Conservation (phyloP, 2,888 invertebrate species). For the Notodonta dromedarius region DNA sequence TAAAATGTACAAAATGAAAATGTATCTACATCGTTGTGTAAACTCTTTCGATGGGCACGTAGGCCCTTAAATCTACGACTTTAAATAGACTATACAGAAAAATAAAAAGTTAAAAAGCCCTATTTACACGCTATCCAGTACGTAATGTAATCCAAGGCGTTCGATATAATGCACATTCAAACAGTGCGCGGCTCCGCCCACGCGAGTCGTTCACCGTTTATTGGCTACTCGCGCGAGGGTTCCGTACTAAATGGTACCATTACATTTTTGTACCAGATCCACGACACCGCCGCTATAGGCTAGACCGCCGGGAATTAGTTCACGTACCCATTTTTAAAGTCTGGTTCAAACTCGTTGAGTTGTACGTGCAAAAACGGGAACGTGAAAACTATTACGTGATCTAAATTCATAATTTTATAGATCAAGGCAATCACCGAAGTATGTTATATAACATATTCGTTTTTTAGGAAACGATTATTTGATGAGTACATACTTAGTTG, state of each 20-base stretch:
- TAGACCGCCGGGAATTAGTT: constrained; percentile 17
- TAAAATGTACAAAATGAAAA: background rate
- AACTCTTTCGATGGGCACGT: too few relatives aligned
- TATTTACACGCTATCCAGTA: constrained; percentile 25
- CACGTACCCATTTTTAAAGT: constrained; percentile 8
- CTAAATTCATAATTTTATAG: too few relatives aligned
- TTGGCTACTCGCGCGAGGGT: constrained; percentile 54
- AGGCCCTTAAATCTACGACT: too few relatives aligned
- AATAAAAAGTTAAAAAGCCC: constrained; percentile 19
- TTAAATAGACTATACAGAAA: constrained; percentile 1
- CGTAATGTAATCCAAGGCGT: constrained; percentile 38
- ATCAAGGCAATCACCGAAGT: too few relatives aligned
- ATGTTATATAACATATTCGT: too few relatives aligned
- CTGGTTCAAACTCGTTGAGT: background rate
- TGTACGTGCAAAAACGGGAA: background rate
- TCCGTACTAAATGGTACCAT: constrained; percentile 47
- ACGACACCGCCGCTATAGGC: constrained; percentile 31
- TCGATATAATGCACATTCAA: constrained; percentile 47
- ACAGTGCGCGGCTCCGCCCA: constrained; percentile 57
- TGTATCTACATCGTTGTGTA: too few relatives aligned
- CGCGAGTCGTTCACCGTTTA: constrained; percentile 59
- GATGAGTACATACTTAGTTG: too few relatives aligned
- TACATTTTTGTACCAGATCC: constrained; percentile 32
- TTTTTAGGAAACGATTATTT: too few relatives aligned
- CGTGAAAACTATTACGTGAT: background rate